Evolutionary conservation across 2,113 vertebrate species (phyloP).

Genomic region (Hemibagrus wyckioides): DNA sequence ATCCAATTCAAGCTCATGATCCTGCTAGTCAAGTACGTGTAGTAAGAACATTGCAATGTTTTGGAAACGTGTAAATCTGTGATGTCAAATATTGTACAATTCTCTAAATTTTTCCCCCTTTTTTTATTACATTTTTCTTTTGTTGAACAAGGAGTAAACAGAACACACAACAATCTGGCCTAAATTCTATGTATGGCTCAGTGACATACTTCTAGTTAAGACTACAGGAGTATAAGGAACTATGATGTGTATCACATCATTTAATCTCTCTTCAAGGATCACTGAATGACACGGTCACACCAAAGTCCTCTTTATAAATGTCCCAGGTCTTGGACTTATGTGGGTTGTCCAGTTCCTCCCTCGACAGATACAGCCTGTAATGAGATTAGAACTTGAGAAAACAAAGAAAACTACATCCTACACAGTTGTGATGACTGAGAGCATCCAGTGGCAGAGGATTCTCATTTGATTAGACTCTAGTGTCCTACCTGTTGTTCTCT

Average conservation of each 20-base stretch:
- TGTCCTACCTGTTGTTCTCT: constrained; percentile 81
- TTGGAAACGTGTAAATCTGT: background rate
- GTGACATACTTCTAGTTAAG: background rate
- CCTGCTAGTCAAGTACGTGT: background rate
- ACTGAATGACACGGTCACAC: constrained; percentile 81
- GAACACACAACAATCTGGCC: background rate
- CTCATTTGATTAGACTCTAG: background rate
- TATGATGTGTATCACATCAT: background rate
- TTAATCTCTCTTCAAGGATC: constrained; percentile 54
- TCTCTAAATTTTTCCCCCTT: background rate
- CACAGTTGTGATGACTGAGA: background rate
- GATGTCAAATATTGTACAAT: background rate
- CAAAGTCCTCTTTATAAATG: constrained; percentile 86
- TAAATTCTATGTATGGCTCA: background rate
- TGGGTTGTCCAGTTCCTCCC: constrained; percentile 91
- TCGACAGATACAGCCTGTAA: constrained; percentile 83
- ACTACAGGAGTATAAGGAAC: background rate
- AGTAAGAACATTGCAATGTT: background rate
- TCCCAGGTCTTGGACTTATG: constrained; percentile 90
- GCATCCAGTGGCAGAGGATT: background rate
- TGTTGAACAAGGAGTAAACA: background rate
- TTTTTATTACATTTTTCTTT: background rate
- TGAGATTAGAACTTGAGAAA: constrained; percentile 27
- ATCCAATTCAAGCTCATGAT: background rate
- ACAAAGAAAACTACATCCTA: background rate